Conservation (phyloP, 2,113 vertebrate genomes). For the Chloroceryle aenea region DNA sequence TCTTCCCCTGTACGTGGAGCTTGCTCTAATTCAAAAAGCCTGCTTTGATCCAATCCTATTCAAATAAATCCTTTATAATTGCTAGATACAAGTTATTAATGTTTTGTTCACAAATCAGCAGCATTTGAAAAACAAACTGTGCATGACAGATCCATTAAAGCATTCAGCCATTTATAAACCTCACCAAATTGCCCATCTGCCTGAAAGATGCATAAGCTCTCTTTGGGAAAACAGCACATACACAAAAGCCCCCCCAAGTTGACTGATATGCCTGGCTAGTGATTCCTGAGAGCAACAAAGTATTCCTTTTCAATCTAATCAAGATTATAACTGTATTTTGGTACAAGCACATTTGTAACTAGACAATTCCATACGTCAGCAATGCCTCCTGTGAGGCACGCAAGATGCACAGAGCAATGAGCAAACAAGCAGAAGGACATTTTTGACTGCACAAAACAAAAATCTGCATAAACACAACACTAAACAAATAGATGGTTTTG, state of each 20-base stretch:
- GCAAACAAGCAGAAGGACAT: not conserved
- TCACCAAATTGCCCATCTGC: conserved; percentile 3
- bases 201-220: not conserved
- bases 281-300: not conserved
- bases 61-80: not conserved
- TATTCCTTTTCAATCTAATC: not conserved
- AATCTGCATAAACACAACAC: conserved; percentile 11
- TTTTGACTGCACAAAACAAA: not conserved
- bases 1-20: not conserved
- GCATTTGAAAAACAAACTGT: not conserved
- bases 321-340: conserved; percentile 14
- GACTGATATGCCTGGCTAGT: not conserved
- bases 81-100: not conserved
- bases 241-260: not conserved
- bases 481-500: not conserved
- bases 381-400: not conserved
- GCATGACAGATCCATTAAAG: not conserved
- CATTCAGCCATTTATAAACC: not conserved
- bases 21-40: not conserved
- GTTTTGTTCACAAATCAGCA: not conserved
- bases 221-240: not conserved
- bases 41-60: not conserved
- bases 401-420: not conserved
- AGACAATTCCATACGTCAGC: not conserved
- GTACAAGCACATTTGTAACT: not conserved